phyloP scores from a whole-genome alignment of 2,888 invertebrate genomes.

The Rugalucina vietnamica region DNA sequence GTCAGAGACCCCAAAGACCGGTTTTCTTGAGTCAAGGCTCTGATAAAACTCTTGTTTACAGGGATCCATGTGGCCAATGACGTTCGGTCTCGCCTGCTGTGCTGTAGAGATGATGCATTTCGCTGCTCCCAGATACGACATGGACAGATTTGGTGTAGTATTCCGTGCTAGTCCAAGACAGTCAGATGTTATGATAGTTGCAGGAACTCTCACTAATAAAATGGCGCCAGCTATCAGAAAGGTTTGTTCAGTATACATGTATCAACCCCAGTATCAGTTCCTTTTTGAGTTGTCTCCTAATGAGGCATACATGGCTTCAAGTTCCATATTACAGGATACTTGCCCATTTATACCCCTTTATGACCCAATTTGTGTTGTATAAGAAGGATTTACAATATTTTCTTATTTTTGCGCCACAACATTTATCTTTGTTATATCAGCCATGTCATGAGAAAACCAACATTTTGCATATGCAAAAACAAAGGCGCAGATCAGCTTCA shows the following conservation, averaged over 20 bases:
- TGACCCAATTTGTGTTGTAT: no score
- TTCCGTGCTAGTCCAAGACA: slow-evolving; percentile 98
- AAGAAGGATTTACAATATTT: no score
- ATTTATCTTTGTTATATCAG: no score
- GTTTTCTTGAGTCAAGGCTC: background rate
- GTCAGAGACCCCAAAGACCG: no score
- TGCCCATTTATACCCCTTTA: no score
- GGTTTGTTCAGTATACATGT: slow-evolving; percentile 82
- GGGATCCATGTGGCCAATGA: slow-evolving; percentile 98
- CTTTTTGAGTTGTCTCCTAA: background rate
- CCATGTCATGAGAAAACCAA: no score
- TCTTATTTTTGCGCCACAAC: no score
- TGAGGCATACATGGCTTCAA: background rate
- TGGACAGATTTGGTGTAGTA: slow-evolving; percentile 99
- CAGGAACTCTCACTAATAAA: slow-evolving; percentile 99
- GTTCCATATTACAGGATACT: no score
- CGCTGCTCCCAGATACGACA: slow-evolving; percentile 99
- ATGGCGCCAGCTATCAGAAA: slow-evolving; percentile 99
- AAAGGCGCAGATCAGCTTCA: no score
- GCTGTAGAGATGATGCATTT: slow-evolving; percentile 99
- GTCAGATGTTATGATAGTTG: slow-evolving; percentile 98
- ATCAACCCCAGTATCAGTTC: background rate
- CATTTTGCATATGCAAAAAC: no score
- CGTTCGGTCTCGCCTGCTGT: slow-evolving; percentile 99
- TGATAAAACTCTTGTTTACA: slow-evolving; percentile 72